phyloP scores from a whole-genome alignment of 1,140 invertebrate genomes.

The Grapholita molesta region DNA sequence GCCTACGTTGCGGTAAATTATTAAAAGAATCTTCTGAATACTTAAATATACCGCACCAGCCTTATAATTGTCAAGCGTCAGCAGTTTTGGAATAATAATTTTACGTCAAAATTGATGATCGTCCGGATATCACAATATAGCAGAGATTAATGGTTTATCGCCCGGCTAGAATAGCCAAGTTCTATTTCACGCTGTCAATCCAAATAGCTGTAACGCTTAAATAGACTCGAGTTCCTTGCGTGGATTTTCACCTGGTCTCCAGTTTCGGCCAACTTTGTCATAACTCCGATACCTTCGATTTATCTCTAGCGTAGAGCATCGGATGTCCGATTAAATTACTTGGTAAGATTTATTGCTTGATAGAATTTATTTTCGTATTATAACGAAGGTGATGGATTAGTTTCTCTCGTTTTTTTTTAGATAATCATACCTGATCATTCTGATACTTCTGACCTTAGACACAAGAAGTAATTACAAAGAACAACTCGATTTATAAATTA shows the following conservation, averaged over 20 bases:
- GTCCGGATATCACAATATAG: background rate
- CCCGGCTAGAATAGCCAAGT: slow-evolving; percentile 15
- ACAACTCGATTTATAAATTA: background rate
- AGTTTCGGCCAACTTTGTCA: slow-evolving; percentile 36
- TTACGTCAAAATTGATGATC: slow-evolving; percentile 13
- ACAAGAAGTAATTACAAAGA: background rate
- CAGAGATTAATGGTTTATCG: slow-evolving; percentile 9
- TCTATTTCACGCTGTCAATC: slow-evolving; percentile 50
- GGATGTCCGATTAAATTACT: slow-evolving; percentile 28
- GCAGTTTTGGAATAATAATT: slow-evolving; percentile 8
- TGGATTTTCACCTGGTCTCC: slow-evolving; percentile 35
- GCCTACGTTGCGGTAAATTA: too few species aligned
- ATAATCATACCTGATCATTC: background rate
- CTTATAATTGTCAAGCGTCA: background rate
- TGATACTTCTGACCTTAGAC: too few species aligned
- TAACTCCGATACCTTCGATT: slow-evolving; percentile 35
- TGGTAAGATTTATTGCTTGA: background rate
- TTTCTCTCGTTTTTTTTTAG: background rate
- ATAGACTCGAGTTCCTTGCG: slow-evolving; percentile 25
- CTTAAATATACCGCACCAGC: background rate
- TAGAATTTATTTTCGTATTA: background rate
- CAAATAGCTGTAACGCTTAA: slow-evolving; percentile 19
- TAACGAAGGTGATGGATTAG: background rate
- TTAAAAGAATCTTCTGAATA: background rate
- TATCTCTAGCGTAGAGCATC: slow-evolving; percentile 30